phyloP scores from a whole-genome alignment of 2,113 vertebrate genomes.

The Carassius gibelio region DNA sequence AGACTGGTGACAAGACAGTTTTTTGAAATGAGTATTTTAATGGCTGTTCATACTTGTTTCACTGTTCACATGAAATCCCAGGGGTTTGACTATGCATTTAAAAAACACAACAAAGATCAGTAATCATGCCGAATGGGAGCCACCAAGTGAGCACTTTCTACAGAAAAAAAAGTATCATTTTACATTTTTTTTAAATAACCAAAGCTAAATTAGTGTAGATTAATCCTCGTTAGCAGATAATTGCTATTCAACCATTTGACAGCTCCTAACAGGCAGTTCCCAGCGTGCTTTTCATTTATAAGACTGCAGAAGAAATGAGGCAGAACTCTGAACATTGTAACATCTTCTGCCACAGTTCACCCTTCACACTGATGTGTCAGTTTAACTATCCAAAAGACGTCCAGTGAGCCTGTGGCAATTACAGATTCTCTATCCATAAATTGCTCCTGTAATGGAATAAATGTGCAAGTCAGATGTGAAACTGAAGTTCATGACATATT shows the following conservation, averaged over 20 bases:
- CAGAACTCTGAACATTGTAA: conserved; percentile 48
- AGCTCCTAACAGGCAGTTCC: conserved; percentile 50
- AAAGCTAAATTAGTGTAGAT: conserved; percentile 50
- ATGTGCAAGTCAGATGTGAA: conserved; percentile 8
- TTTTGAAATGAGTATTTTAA: neutral
- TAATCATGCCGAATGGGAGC: neutral
- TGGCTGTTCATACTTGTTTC: conserved; percentile 1
- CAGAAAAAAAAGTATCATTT: conserved; percentile 7
- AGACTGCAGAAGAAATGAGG: conserved; percentile 50
- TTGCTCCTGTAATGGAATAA: conserved; percentile 29
- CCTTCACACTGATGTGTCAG: conserved; percentile 20
- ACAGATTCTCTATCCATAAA: conserved; percentile 27
- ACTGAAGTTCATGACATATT: conserved; percentile 7
- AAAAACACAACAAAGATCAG: neutral
- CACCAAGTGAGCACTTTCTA: neutral
- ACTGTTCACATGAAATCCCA: neutral
- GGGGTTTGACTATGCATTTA: neutral
- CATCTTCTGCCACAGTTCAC: conserved; percentile 32
- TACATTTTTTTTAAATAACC: conserved; percentile 38
- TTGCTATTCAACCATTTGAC: conserved; percentile 55
- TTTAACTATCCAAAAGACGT: neutral
- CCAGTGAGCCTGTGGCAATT: conserved; percentile 24
- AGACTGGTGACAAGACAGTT: conserved; percentile 2
- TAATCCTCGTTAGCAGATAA: conserved; percentile 56
- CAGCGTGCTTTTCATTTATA: conserved; percentile 56